Conservation (phyloP, 2,888 invertebrate species). For the Cloeon dipterum region DNA sequence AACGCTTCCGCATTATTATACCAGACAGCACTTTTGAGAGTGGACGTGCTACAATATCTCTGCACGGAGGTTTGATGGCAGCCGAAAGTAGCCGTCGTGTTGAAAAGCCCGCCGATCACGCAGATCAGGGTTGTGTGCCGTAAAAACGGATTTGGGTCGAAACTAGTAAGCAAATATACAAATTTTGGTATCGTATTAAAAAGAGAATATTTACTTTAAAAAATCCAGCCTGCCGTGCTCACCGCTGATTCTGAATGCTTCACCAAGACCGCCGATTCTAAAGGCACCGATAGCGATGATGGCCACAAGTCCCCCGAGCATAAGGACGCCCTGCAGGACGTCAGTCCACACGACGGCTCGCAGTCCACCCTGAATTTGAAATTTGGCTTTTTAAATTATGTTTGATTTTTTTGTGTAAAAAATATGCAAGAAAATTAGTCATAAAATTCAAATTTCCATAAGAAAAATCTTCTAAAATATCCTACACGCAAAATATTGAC, state of each 20-base stretch:
- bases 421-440: too few species aligned
- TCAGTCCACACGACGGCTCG: constrained; percentile 64
- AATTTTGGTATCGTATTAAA: too few species aligned
- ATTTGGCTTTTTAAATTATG: too few species aligned
- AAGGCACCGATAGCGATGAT: constrained; percentile 14
- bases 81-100: constrained; percentile 10
- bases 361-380: constrained; percentile 2
- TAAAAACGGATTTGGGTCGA: constrained; percentile 1
- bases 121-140: neutral
- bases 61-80: constrained; percentile 14
- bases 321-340: constrained; percentile 22
- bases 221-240: neutral
- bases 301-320: constrained; percentile 16
- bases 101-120: constrained; percentile 5
- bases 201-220: neutral
- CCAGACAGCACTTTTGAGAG: constrained; percentile 9
- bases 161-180: neutral
- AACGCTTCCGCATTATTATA: too few species aligned
- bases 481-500: too few species aligned
- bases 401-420: too few species aligned
- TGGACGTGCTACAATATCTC: constrained; percentile 10
- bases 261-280: neutral
- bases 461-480: too few species aligned
- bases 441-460: too few species aligned
- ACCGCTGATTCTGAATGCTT: neutral